Evolutionary conservation across 2,113 vertebrate species (phyloP), one percentile per base, ranked within the genome.

Genomic region (Microcebus murinus): DNA sequence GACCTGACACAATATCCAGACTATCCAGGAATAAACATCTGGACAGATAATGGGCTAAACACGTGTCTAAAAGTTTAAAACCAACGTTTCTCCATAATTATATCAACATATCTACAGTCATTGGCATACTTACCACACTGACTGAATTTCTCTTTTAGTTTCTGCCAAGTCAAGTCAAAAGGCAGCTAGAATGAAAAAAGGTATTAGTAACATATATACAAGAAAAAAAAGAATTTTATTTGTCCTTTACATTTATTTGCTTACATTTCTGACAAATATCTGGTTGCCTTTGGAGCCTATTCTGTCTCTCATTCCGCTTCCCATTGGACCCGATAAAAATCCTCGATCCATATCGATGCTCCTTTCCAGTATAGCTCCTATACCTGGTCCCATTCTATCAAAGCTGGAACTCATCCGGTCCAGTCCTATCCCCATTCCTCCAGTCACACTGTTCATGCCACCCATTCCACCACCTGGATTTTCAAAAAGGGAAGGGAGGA

Each of bases 191-290:
- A 99, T 95, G 96, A 97, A 98, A 97, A 96, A 93, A 96, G 84
- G 61, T 97, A 98, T 98, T 96, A 97, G 88, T 98, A 96, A 97
- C 77, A 97, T 68, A 95, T 65, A 95, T 70, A 73, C 86, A 90
- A 84, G 36, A 36, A 55, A 29, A 86, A 55, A 71, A 83, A 96
- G 81, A 68, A 96, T 80, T 67, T 25, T 39, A 94, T 86, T 63
- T 92, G 94, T 87, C 23, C 87, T 95, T 80, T 31, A 8, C 8
- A 94, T 71, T 85, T 80, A 82, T 84, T 90, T 96, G 97, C 99
- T 99, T 99, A 99, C 99, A 98, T 99, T 99, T 99, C 99, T 98
- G 96, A 99, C 99, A 99, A 99, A 99, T 98, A 99, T 99, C 98
- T 99, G 99, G 98, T 99, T 99, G 96, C 99, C 99, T 98, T 99